Conservation (phyloP, 2,888 invertebrate genomes). For the Latrodectus hesperus region DNA sequence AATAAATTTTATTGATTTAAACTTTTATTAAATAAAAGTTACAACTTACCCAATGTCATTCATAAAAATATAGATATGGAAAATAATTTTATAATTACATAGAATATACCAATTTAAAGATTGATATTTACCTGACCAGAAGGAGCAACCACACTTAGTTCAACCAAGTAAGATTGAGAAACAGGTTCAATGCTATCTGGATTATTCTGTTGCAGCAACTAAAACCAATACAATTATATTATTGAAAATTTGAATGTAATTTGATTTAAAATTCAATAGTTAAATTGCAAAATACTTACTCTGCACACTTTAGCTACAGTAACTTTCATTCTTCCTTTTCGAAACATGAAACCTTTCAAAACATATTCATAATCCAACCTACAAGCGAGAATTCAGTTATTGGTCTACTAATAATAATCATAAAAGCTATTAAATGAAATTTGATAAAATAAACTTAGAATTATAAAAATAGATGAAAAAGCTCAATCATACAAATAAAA, state of each 20-base stretch:
- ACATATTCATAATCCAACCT: conserved; percentile 93
- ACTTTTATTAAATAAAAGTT: no score
- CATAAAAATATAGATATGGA: no score
- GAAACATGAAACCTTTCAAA: conserved; percentile 93
- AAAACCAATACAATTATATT: conserved; percentile 23
- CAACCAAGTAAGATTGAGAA: conserved; percentile 93
- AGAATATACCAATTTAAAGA: background rate
- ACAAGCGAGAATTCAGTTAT: background rate
- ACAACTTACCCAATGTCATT: no score
- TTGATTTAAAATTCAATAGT: background rate
- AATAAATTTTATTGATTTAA: no score
- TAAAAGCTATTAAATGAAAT: no score
- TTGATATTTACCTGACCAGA: conserved; percentile 79
- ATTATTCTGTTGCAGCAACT: conserved; percentile 80
- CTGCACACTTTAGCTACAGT: conserved; percentile 86
- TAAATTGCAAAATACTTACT: conserved; percentile 33
- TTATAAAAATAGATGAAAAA: no score
- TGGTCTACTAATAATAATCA: no score
- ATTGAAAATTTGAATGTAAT: background rate
- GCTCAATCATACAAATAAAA: no score
- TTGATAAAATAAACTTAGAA: no score
- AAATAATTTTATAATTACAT: no score
- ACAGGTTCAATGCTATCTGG: conserved; percentile 84
- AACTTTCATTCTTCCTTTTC: conserved; percentile 97
- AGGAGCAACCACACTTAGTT: conserved; percentile 91